Conservation (phyloP, 2,113 vertebrate species). For the Elanoides forficatus region DNA sequence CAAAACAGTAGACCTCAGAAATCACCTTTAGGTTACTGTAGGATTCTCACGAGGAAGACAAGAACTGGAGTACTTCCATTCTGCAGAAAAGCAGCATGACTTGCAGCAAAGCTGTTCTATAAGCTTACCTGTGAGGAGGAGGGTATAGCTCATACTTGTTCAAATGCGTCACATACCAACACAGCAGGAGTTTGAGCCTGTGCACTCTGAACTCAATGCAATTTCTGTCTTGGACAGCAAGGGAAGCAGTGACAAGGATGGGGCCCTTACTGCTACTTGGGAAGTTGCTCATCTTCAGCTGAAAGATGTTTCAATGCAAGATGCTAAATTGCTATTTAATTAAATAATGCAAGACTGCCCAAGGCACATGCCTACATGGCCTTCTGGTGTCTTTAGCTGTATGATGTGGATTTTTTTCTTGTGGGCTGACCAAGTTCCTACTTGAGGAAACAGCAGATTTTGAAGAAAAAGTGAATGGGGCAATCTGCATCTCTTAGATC, state of each 20-base stretch:
- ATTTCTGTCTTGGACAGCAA: neutral
- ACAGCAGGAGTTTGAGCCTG: neutral
- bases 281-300: neutral
- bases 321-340: neutral
- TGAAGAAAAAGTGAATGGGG: constrained; percentile 36
- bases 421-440: neutral
- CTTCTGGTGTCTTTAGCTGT: neutral
- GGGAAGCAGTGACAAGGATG: neutral
- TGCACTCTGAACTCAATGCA: neutral
- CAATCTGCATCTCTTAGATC: neutral
- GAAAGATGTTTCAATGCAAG: neutral
- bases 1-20: neutral
- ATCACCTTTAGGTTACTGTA: too few species aligned
- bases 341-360: neutral
- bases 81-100: neutral
- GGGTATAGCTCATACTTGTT: neutral
- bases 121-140: neutral
- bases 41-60: neutral
- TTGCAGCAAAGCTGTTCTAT: neutral
- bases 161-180: rapidly evolving
- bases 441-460: neutral
- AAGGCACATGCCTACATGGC: neutral
- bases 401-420: constrained; percentile 4
- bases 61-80: neutral
- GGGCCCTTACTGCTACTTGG: neutral